These are phyloP conservation scores for Nemotelus pantherinus DNA, from an alignment of 2,888 invertebrate species.

Conservation along the genomic window DNA sequence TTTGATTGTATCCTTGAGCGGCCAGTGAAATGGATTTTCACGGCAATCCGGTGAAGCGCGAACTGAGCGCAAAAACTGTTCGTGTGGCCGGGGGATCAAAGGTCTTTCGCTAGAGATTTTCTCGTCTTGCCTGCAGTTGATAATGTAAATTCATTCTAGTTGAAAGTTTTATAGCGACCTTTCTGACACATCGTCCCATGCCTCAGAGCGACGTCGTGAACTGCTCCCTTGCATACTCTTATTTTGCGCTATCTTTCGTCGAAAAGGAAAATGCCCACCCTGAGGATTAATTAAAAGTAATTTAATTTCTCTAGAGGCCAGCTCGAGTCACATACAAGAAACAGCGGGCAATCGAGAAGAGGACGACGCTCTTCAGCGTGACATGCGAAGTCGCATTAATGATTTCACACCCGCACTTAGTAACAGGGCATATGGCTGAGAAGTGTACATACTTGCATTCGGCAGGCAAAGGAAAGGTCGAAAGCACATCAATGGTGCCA, in stretches of 20 bases:
- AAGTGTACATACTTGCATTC: too few species aligned
- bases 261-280: constrained; percentile 15
- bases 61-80: background rate
- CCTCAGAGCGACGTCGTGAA: background rate
- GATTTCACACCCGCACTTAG: background rate
- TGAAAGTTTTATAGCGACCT: background rate
- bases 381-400: background rate
- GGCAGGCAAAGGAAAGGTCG: too few species aligned
- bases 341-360: background rate
- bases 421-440: too few species aligned
- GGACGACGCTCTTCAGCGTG: background rate
- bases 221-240: background rate
- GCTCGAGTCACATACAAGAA: background rate
- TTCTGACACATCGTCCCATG: background rate
- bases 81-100: background rate
- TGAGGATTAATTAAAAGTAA: constrained; percentile 40
- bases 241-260: background rate
- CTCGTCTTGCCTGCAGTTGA: too few species aligned
- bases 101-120: background rate
- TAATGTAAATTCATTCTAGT: too few species aligned
- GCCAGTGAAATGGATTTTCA: background rate
- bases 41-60: constrained; percentile 9
- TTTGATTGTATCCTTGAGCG: background rate
- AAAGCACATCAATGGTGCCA: too few species aligned
- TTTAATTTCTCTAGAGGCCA: background rate